phyloP scores from a whole-genome alignment of 1,140 invertebrate genomes.

The Neotoxoptera formosana region DNA sequence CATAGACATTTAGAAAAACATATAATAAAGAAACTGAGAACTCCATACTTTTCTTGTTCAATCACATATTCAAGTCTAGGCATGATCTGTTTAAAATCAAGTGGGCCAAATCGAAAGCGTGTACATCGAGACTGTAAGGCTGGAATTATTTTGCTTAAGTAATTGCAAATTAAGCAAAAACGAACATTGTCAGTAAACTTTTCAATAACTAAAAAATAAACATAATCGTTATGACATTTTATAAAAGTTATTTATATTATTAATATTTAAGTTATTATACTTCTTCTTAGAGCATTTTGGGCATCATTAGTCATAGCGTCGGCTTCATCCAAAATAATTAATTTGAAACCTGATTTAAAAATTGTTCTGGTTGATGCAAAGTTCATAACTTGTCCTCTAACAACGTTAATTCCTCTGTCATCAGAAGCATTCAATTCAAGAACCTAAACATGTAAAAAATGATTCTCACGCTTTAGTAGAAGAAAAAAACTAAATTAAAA shows the following conservation, averaged over 20 bases:
- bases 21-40: slow-evolving; percentile 17
- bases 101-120: slow-evolving; percentile 94
- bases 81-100: slow-evolving; percentile 85
- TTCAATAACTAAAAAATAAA: slow-evolving; percentile 84
- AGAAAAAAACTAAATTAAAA: background rate
- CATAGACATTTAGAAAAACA: background rate
- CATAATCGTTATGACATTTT: background rate
- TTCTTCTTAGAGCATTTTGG: slow-evolving; percentile 96
- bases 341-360: slow-evolving; percentile 92
- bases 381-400: slow-evolving; percentile 93
- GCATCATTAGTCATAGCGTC: slow-evolving; percentile 99
- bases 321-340: slow-evolving; percentile 98
- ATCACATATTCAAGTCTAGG: slow-evolving; percentile 89
- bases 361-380: slow-evolving; percentile 98
- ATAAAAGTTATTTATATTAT: background rate
- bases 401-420: slow-evolving; percentile 97
- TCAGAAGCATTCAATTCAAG: slow-evolving; percentile 98
- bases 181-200: slow-evolving; percentile 98
- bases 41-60: slow-evolving; percentile 80
- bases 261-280: slow-evolving; percentile 65
- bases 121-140: slow-evolving; percentile 98
- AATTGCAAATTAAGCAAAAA: slow-evolving; percentile 99
- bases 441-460: slow-evolving; percentile 67
- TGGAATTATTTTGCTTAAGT: slow-evolving; percentile 97
- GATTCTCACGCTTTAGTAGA: background rate